Evolutionary conservation across 2,888 invertebrate species (phyloP), one percentile per base, ranked within the genome.

Genomic region (Galeruca laticollis): DNA sequence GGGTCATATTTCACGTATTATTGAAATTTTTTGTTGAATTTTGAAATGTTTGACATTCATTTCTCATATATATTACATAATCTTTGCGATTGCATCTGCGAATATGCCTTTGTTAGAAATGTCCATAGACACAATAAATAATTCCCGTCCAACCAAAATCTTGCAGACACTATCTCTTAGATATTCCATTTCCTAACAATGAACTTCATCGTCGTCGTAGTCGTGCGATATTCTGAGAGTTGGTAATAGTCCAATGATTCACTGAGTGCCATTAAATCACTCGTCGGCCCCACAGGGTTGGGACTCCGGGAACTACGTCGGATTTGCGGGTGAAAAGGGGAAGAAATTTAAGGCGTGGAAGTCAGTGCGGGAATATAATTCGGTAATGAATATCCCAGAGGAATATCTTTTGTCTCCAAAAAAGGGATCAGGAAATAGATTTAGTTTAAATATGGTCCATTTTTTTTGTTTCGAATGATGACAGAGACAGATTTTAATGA

Each of bases 101-200:
- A 57, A 57, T 35, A 35, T 35, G 18, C 18, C 35, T 33, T 57
- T 57, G 56, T 57, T 35, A 33, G 33, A 57, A 57, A 9, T 20
- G 63, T 37, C 54, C 54, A 33, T 13, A 33, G 9, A n/a, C 26
- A 31, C 63, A 54, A 63, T 63, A 63, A 63, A 54, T 63, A 63
- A 63, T 49, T 40, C 43, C 15, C 37, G 13, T 63, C 26, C 37
- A 54, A 56, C 63, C 40, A 51, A 49, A 54, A 40, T 63, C 63
- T 63, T 43, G 56, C 43, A 52, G 63, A 56, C 63, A 63, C 63
- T 63, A 63, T 63, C 63, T 63, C 33, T 63, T 63, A 56, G 54
- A 63, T 63, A 63, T 56, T 63, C 63, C 54, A 63, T 63, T 63
- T 63, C 63, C 56, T 43, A 63, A 63, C 63, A 63, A 63, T 63